Evolutionary conservation across 2,113 vertebrate species (phyloP), one percentile per base, ranked within the genome.

Genomic region (Monopterus albus): DNA sequence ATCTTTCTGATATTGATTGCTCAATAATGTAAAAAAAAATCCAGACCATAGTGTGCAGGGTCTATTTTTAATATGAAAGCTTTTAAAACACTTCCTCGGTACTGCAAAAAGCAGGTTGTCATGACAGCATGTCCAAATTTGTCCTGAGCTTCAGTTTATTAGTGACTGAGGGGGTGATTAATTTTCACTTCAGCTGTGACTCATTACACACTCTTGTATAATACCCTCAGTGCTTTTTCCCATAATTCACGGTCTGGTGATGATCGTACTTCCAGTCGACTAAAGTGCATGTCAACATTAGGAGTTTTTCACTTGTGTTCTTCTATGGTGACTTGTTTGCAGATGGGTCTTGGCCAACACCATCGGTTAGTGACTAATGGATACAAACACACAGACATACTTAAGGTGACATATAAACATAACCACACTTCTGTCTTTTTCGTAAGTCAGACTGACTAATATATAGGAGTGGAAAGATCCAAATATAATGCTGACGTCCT

Each of bases 401-500:
- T 8, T 31, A 51, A 17, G 15, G 5, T 2, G 3, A 28, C 6
- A 72, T 50, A 75, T 61, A 86, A 78, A 84, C 72, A 82, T 12
- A 67, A n/a, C 12, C 9, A 1, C 26, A 86, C 69, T 83, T 87
- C 75, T 72, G 52, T 59, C 38, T 86, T 80, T 82, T 25, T 1
- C 25, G 60, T 29, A 3, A n/a, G 36, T 64, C 58, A 57, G 4
- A 23, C 40, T 79, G 68, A 87, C 77, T 69, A 74, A 87, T 61
- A 59, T 69, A 66, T 59, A 77, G 38, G 15, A 61, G 20, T 46
- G 77, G 85, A 87, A 87, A 83, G 49, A 75, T 75, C 59, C 36
- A 0, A 72, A 57, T n/a, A 28, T 26, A 31, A 29, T 3, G 11
- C 39, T 88, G 81, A 78, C 77, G 35, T 86, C 40, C 17, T 53